Base-by-base conservation (phyloP, 2,888 invertebrate species). In the Ophion ventricosus region DNA sequence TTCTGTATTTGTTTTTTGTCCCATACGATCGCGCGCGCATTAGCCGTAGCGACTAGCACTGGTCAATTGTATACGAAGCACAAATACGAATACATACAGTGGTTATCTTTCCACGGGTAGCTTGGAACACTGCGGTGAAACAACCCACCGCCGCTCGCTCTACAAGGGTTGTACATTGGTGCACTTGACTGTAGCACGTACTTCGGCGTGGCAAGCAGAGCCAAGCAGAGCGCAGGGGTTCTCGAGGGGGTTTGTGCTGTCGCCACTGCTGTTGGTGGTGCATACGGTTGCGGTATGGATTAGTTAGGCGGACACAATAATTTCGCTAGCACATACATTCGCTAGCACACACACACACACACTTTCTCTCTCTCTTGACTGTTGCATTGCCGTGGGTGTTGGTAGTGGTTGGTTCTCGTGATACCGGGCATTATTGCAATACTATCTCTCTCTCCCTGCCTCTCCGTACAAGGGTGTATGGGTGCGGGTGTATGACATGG, bases 181-280 rank as follows among this genome's bases (percentile, higher is more conserved):
- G 91, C 90, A 92, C 92, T 92, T 91, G 91, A 92, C 91, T 92
- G 91, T 92, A 92, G 91, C 90, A 91, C 91, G 88, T 89, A 90
- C 92, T 91, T 87, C 89, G 89, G 88, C 86, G 89, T 87, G 88
- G 88, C 88, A 88, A 88, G 89, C 88, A 76, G 88, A 89, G 90
- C 90, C 78, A 63, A 63, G 64, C 63, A 74, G 64, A 76, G 40
- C 66, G 84, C 69, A 77, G 73, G 74, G 80, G 80, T 67, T 80
- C 70, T 83, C 83, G 82, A 79, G 82, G 67, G 67, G 79, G 80
- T 59, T 81, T 74, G 67, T 29, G 79, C 79, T 66, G 79, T 74
- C 80, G 80, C 67, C 67, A 66, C 70, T 64, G 64, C 66, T 73
- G 63, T 67, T 72, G 61, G 73, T 64, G 90, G 89, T 88, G 90